A percentile compares a stretch with the other conserved stretches of the same genome.
These are phyloP conservation scores for Punctoribates punctum DNA, from an alignment of 2,888 invertebrate species.

Conservation along the genomic window DNA sequence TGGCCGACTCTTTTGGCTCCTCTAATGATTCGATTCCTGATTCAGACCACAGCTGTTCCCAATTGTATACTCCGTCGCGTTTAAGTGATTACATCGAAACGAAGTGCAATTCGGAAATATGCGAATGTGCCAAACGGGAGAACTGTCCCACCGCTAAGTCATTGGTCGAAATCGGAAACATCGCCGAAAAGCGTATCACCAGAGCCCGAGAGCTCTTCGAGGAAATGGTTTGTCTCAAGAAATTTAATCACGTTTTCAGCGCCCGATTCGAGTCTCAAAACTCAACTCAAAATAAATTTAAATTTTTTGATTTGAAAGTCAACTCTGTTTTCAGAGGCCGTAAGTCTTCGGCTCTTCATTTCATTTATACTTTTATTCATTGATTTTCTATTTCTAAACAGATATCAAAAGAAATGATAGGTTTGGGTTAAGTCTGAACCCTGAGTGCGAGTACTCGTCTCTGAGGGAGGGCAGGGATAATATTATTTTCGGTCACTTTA, in stretches of 20 bases:
- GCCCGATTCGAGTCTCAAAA: constrained; percentile 11
- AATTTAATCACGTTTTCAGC: constrained; percentile 38
- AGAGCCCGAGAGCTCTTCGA: constrained; percentile 34
- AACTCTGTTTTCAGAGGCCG: constrained; percentile 27
- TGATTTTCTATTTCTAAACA: background rate
- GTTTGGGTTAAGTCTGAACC: constrained; percentile 10
- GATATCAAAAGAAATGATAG: background rate
- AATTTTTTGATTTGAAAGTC: constrained; percentile 1
- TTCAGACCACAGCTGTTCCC: constrained; percentile 37
- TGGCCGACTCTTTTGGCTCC: background rate
- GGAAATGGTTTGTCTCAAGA: constrained; percentile 30
- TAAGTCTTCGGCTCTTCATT: constrained; percentile 9
- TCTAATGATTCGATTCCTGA: background rate
- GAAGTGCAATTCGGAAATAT: constrained; percentile 37
- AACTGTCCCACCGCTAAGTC: constrained; percentile 38
- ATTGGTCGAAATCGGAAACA: constrained; percentile 42
- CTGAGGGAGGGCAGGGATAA: background rate
- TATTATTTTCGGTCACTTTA: constrained; percentile 20
- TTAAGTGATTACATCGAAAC: constrained; percentile 35
- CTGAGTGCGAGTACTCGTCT: background rate
- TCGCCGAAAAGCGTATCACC: constrained; percentile 2
- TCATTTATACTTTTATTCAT: background rate
- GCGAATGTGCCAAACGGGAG: constrained; percentile 34
- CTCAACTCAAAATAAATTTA: constrained; percentile 3
- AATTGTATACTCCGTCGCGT: constrained; percentile 37